phyloP scores from a whole-genome alignment of 2,797 vertebrate genomes.

The Gambelia wislizenii region DNA sequence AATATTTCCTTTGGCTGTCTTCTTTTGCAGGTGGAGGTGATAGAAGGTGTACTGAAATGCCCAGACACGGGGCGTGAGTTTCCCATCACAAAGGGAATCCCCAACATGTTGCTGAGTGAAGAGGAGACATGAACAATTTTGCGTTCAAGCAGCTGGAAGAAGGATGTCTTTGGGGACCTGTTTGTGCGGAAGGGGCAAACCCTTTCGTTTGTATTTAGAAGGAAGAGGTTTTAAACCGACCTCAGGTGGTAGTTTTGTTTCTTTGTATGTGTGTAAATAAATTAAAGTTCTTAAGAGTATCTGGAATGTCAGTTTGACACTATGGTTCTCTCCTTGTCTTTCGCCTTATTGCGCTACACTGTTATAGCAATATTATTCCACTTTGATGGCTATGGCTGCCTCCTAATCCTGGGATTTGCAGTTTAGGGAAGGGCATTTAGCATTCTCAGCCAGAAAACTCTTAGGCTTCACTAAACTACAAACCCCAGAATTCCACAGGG shows the following conservation, averaged over 20 bases:
- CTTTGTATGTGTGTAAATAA: constrained; percentile 38
- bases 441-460: no score
- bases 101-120: constrained; percentile 93
- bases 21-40: constrained; percentile 86
- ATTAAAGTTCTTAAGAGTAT: not conserved
- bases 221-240: no score
- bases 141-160: not conserved
- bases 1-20: not conserved
- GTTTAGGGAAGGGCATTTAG: no score
- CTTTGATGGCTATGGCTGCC: no score
- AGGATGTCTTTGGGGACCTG: not conserved
- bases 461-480: no score
- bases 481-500: no score
- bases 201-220: not conserved
- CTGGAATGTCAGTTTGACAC: not conserved
- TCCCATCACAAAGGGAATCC: constrained; percentile 91
- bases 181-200: not conserved
- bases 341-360: not conserved
- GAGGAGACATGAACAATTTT: constrained; percentile 81
- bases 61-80: constrained; percentile 92
- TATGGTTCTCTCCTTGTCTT: no score
- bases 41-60: constrained; percentile 90
- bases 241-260: not conserved
- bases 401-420: no score
- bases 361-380: no score